Evolutionary conservation across 2,888 invertebrate species (phyloP).

Genomic region (Ametastegia equiseti): DNA sequence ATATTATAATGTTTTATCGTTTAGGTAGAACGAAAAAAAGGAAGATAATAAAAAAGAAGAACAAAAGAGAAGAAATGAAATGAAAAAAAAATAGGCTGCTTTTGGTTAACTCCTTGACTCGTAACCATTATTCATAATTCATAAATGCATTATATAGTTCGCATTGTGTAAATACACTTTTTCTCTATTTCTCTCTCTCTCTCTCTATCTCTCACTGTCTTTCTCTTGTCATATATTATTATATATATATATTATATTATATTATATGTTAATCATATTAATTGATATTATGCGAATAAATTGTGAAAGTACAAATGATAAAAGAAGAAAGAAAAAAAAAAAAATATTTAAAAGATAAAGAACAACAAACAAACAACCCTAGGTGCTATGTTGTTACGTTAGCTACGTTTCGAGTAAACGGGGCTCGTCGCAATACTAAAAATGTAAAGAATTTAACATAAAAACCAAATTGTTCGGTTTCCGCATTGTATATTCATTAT

Average conservation of each 20-base stretch:
- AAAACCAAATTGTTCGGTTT: conserved; percentile 32
- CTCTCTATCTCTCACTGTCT: no score
- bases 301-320: conserved; percentile 74
- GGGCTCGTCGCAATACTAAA: conserved; percentile 51
- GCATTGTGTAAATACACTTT: conserved; percentile 73
- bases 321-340: no score
- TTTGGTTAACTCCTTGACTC: conserved; percentile 59
- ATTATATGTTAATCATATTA: conserved; percentile 61
- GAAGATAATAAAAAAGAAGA: no score
- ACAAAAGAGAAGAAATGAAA: no score
- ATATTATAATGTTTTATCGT: conserved; percentile 20
- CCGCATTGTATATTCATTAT: conserved; percentile 46
- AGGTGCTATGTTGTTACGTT: conserved; percentile 75
- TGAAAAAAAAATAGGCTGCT: conserved; percentile 60
- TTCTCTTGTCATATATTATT: conserved; percentile 65
- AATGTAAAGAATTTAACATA: neutral
- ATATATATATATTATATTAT: conserved; percentile 59
- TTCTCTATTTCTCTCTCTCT: no score
- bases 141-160: no score
- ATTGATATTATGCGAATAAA: conserved; percentile 71
- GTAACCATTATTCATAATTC: conserved; percentile 57
- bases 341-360: no score
- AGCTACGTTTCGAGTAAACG: conserved; percentile 63
- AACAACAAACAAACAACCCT: conserved; percentile 69
- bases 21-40: conserved; percentile 28